These are phyloP conservation scores for Sclerodermus sp. DNA, from an alignment of 2,888 invertebrate genomes.

Conservation along the genomic window DNA sequence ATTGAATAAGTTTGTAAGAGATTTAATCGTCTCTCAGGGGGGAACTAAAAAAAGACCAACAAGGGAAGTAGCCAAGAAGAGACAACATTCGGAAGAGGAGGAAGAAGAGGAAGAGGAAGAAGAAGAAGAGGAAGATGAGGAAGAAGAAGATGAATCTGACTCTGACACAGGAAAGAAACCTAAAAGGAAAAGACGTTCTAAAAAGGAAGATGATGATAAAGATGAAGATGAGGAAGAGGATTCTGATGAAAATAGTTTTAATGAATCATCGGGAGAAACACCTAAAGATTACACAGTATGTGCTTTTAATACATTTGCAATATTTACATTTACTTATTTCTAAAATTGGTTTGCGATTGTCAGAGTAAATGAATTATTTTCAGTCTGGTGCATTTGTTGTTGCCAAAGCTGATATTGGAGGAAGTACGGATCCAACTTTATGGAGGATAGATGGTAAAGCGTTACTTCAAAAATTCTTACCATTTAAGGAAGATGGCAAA, in stretches of 20 bases:
- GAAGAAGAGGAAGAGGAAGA: slow-evolving; percentile 50
- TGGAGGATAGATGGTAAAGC: slow-evolving; percentile 67
- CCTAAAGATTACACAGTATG: slow-evolving; percentile 53
- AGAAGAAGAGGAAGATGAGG: slow-evolving; percentile 50
- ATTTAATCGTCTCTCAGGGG: slow-evolving; percentile 25
- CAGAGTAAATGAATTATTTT: slow-evolving; percentile 18
- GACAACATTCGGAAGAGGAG: slow-evolving; percentile 52
- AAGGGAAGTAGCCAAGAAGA: slow-evolving; percentile 49
- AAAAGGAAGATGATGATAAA: slow-evolving; percentile 52
- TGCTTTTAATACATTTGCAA: slow-evolving; percentile 1
- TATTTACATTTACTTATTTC: slow-evolving; percentile 3
- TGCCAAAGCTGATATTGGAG: slow-evolving; percentile 61
- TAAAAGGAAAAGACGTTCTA: slow-evolving; percentile 43
- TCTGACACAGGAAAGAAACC: slow-evolving; percentile 49
- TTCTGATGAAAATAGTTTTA: slow-evolving; percentile 50
- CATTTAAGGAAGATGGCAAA: slow-evolving; percentile 60
- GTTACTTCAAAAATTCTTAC: slow-evolving; percentile 64
- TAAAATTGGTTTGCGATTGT: neutral
- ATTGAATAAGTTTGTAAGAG: neutral
- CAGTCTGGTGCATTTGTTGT: slow-evolving; percentile 65
- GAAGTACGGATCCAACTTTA: slow-evolving; percentile 60
- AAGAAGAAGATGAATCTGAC: slow-evolving; percentile 51
- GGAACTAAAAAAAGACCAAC: slow-evolving; percentile 49
- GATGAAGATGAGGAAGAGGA: slow-evolving; percentile 53
- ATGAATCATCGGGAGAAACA: slow-evolving; percentile 47